Conservation (phyloP, 2,113 vertebrate species). For the Ceuthmochares aereus region DNA sequence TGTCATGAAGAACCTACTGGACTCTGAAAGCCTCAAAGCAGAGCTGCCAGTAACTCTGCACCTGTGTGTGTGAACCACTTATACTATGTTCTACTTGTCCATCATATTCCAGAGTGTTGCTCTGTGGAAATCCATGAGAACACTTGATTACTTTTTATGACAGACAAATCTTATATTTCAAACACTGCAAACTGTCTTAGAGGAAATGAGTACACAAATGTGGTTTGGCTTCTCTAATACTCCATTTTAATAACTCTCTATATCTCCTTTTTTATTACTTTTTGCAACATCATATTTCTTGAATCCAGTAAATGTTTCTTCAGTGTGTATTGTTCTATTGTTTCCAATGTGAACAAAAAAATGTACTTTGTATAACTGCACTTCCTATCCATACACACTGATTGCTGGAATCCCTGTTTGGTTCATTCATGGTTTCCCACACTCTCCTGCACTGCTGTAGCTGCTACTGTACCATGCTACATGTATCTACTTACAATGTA, state of each 20-base stretch:
- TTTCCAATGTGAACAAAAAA: neutral
- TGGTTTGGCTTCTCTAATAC: constrained; percentile 18
- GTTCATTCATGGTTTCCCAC: neutral
- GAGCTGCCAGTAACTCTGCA: neutral
- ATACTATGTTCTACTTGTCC: neutral
- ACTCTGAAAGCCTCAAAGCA: neutral
- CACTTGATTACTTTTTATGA: neutral
- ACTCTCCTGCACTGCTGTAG: neutral
- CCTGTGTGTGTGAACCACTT: neutral
- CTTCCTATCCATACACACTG: neutral
- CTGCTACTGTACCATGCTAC: neutral
- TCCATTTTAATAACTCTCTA: neutral
- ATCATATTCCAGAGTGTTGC: neutral
- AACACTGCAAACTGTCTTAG: neutral
- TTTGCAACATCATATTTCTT: constrained; percentile 31
- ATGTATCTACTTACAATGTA: neutral
- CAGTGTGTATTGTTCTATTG: neutral
- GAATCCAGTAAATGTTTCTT: constrained; percentile 13
- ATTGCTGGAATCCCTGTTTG: neutral
- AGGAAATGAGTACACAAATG: constrained; percentile 11
- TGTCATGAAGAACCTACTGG: neutral
- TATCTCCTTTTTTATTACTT: constrained; percentile 30
- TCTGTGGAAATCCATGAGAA: constrained; percentile 1
- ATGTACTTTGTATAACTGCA: neutral
- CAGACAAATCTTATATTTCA: neutral